Evolutionary conservation across 2,888 invertebrate species (phyloP).

Genomic region (Stenchaetothrips biformis): DNA sequence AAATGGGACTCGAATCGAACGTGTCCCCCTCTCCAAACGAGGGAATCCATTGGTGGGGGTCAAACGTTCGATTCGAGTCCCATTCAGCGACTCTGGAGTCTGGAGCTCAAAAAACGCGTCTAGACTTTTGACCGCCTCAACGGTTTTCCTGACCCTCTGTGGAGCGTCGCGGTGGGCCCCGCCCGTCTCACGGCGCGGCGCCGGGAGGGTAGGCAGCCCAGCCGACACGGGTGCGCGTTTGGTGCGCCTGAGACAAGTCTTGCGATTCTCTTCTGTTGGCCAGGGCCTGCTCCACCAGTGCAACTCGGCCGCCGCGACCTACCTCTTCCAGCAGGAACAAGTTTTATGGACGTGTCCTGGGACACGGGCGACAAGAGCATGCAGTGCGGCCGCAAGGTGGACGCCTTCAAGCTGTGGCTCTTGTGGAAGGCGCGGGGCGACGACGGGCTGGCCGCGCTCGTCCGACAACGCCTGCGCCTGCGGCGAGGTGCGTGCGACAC

Average conservation of each 20-base stretch:
- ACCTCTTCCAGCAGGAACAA: slow-evolving; percentile 81
- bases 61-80: too few species aligned
- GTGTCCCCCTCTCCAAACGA: too few species aligned
- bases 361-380: slow-evolving; percentile 83
- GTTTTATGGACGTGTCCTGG: slow-evolving; percentile 72
- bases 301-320: slow-evolving; percentile 67
- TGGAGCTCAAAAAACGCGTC: too few species aligned
- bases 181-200: too few species aligned
- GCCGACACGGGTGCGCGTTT: background rate
- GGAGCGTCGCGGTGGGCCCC: too few species aligned
- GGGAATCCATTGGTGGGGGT: too few species aligned
- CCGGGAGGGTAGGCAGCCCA: background rate
- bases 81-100: too few species aligned
- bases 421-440: slow-evolving; percentile 83
- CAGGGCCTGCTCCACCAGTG: slow-evolving; percentile 57
- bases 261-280: slow-evolving; percentile 31
- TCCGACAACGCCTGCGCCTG: slow-evolving; percentile 62
- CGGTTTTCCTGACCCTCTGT: too few species aligned
- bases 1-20: too few species aligned
- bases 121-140: too few species aligned
- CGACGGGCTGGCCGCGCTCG: slow-evolving; percentile 53
- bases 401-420: slow-evolving; percentile 87
- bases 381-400: slow-evolving; percentile 90
- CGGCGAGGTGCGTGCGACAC: slow-evolving; percentile 47
- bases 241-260: background rate